Evolutionary conservation across 2,797 vertebrate species (phyloP).

Genomic region (Xyrichtys novacula): DNA sequence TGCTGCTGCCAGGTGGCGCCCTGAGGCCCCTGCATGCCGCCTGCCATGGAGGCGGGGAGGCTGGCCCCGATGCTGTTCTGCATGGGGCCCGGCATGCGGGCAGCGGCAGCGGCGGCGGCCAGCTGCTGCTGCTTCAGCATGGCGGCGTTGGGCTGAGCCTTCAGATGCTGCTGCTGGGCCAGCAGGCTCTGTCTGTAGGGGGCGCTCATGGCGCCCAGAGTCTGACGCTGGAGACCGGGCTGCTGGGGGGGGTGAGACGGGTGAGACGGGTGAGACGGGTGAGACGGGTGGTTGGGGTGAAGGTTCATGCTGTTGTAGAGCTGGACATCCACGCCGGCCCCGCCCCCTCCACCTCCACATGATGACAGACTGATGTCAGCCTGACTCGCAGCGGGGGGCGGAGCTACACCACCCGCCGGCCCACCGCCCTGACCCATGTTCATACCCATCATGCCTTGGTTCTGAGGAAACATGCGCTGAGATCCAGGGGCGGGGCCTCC

Average conservation of each 20-base stretch:
- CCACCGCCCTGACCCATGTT: slow-evolving; percentile 85
- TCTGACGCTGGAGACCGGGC: slow-evolving; percentile 84
- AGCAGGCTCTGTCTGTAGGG: slow-evolving; percentile 90
- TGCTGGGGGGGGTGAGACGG: slow-evolving; percentile 53
- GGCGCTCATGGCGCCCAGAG: slow-evolving; percentile 80
- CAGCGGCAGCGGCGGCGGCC: slow-evolving; percentile 70
- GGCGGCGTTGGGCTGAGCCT: slow-evolving; percentile 86
- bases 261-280: slow-evolving; percentile 68
- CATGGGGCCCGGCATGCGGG: slow-evolving; percentile 88
- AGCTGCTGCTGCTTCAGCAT: slow-evolving; percentile 87
- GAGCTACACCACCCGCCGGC: slow-evolving; percentile 67
- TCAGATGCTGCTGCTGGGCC: slow-evolving; percentile 87
- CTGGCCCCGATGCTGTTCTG: slow-evolving; percentile 71
- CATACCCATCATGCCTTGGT: slow-evolving; percentile 91
- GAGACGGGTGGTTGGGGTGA: slow-evolving; percentile 81
- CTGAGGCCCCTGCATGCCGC: slow-evolving; percentile 79
- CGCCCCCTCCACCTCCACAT: slow-evolving; percentile 77
- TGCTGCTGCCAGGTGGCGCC: slow-evolving; percentile 89
- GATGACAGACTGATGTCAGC: slow-evolving; percentile 88
- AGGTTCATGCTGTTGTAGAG: slow-evolving; percentile 90
- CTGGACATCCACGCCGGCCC: slow-evolving; percentile 86
- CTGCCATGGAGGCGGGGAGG: slow-evolving; percentile 78
- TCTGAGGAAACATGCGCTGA: slow-evolving; percentile 92
- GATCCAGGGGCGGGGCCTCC: slow-evolving; percentile 86
- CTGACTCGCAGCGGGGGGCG: slow-evolving; percentile 83